phyloP scores from a whole-genome alignment of 2,888 invertebrate genomes.

The Matsumyia berberina region DNA sequence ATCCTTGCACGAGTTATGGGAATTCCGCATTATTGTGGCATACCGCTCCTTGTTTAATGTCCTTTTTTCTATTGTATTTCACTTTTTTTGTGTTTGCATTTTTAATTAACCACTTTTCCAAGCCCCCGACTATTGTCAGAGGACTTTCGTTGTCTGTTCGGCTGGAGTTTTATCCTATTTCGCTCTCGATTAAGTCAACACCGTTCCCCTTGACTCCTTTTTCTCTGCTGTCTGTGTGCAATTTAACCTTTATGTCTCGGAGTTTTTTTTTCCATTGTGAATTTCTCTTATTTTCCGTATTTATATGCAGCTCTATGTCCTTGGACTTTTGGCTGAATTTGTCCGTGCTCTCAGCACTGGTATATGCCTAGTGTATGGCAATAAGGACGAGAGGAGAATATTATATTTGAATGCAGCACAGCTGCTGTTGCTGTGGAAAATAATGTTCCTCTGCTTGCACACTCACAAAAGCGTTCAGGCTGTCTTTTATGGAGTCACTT shows the following conservation, averaged over 20 bases:
- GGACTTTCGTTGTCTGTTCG: constrained; percentile 60
- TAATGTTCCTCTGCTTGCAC: constrained; percentile 22
- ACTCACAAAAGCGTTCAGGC: constrained; percentile 16
- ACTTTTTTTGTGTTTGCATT: constrained; percentile 24
- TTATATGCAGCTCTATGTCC: constrained; percentile 42
- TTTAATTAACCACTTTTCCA: constrained; percentile 69
- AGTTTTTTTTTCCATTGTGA: constrained; percentile 28
- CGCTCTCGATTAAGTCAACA: constrained; percentile 52
- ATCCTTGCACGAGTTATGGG: constrained; percentile 51
- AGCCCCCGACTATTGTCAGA: constrained; percentile 42
- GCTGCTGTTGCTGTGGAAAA: constrained; percentile 39
- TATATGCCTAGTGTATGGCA: constrained; percentile 42
- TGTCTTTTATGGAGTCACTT: constrained; percentile 62
- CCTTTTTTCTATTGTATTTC: constrained; percentile 28
- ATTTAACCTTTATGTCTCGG: constrained; percentile 61
- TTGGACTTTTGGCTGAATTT: constrained; percentile 71
- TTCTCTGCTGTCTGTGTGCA: constrained; percentile 12
- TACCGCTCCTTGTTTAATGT: constrained; percentile 38
- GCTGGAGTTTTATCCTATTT: constrained; percentile 7
- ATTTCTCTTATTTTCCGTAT: constrained; percentile 25
- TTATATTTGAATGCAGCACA: constrained; percentile 51
- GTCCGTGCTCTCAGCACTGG: constrained; percentile 41
- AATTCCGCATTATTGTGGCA: constrained; percentile 68
- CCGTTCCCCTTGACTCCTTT: constrained; percentile 52
- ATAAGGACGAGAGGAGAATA: constrained; percentile 45